Conservation (phyloP, 2,888 invertebrate genomes). For the Chymomyza procnemis region DNA sequence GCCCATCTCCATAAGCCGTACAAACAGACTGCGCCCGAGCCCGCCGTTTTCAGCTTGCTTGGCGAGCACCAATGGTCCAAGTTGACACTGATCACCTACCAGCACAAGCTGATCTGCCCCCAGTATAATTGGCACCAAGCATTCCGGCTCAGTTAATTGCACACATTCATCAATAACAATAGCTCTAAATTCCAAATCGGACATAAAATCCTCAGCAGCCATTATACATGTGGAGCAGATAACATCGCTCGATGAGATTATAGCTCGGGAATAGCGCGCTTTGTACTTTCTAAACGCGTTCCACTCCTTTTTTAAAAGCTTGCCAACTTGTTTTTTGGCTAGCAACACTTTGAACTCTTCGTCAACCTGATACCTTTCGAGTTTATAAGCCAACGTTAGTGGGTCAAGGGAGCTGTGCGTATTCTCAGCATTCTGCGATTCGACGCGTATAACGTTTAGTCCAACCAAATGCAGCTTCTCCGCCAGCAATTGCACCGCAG, state of each 20-base stretch:
- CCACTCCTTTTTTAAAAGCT: too few relatives aligned
- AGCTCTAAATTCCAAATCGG: slow-evolving; percentile 95
- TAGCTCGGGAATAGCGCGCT: too few relatives aligned
- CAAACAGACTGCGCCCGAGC: slow-evolving; percentile 97
- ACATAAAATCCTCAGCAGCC: slow-evolving; percentile 96
- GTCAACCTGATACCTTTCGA: too few relatives aligned
- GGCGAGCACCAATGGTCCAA: slow-evolving; percentile 99
- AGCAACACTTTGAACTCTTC: too few relatives aligned
- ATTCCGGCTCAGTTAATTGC: slow-evolving; percentile 98
- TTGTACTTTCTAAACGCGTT: too few relatives aligned
- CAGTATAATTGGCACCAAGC: slow-evolving; percentile 98
- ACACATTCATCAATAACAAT: slow-evolving; percentile 98
- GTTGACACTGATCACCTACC: slow-evolving; percentile 99
- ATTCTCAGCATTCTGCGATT: slow-evolving; percentile 98
- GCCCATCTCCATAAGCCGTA: slow-evolving; percentile 96
- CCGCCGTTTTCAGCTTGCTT: slow-evolving; percentile 99
- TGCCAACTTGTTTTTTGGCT: too few relatives aligned
- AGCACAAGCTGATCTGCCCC: slow-evolving; percentile 98
- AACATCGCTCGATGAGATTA: too few relatives aligned
- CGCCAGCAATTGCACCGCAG: slow-evolving; percentile 98
- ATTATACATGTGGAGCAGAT: slow-evolving; percentile 99
- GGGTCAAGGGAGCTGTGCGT: slow-evolving; percentile 97
- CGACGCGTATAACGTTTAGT: slow-evolving; percentile 93
- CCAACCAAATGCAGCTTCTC: slow-evolving; percentile 99
- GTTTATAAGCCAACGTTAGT: too few relatives aligned